Percentiles rank a stretch among this genome's conserved stretches.
phyloP scores from a whole-genome alignment of 2,797 vertebrate species.

The Pipistrellus kuhlii region DNA sequence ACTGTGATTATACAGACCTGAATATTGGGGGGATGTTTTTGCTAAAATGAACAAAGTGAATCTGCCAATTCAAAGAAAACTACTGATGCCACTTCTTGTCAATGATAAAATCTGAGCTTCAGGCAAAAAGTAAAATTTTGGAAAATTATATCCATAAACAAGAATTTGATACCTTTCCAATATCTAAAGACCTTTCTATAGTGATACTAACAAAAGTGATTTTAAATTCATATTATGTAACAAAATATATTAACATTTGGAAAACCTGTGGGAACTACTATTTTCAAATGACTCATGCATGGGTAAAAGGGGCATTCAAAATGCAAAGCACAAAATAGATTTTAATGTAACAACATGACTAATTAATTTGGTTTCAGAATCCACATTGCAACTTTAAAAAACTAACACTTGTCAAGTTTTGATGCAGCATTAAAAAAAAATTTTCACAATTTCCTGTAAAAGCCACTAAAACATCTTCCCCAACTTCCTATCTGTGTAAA shows the following conservation, averaged over 20 bases:
- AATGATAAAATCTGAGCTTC: constrained; percentile 31
- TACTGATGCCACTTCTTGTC: not conserved
- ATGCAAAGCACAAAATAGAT: constrained; percentile 2
- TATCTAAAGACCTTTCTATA: not conserved
- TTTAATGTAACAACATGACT: constrained; percentile 13
- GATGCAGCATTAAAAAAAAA: not conserved
- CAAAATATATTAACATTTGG: not conserved
- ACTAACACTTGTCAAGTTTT: not conserved
- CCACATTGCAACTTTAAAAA: constrained; percentile 10
- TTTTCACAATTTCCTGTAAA: not conserved
- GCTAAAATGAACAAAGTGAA: constrained; percentile 33
- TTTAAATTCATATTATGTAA: constrained; percentile 22
- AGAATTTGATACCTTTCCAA: constrained; percentile 33
- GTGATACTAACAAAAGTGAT: not conserved
- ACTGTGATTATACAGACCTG: not conserved
- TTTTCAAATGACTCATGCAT: constrained; percentile 13
- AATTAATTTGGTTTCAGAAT: constrained; percentile 5
- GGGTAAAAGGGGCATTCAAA: not conserved
- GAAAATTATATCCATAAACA: constrained; percentile 1
- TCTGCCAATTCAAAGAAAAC: constrained; percentile 24
- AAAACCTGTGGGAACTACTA: not conserved
- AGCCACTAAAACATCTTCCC: not conserved
- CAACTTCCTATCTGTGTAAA: not conserved
- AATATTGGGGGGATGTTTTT: not conserved
- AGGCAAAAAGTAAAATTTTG: constrained; percentile 47